Evolutionary conservation across 2,888 invertebrate genomes (phyloP).

Genomic region (Heliconius cydno): DNA sequence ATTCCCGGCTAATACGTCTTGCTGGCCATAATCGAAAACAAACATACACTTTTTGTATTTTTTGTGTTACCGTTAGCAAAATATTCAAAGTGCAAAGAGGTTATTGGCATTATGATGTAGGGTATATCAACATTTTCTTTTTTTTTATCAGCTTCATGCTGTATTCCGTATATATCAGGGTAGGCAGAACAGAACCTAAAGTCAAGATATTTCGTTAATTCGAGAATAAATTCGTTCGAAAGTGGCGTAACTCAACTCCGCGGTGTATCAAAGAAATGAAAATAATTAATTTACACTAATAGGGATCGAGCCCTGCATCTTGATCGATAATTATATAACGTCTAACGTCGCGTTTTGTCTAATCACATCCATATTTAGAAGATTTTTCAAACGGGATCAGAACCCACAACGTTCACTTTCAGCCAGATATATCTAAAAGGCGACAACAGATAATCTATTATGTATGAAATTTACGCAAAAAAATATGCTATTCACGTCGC

Average conservation of each 20-base stretch:
- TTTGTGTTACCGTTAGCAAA: conserved; percentile 6
- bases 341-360: no score
- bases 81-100: not conserved
- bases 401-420: not conserved
- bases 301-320: no score
- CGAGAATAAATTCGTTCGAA: not conserved
- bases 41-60: conserved; percentile 4
- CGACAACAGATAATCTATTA: not conserved
- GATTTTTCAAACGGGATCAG: not conserved
- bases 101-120: not conserved
- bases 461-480: not conserved
- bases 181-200: not conserved
- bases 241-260: not conserved
- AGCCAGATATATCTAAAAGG: not conserved
- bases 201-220: not conserved
- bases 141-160: not conserved
- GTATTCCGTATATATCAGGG: not conserved
- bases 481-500: not conserved
- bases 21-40: conserved; percentile 29
- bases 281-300: not conserved
- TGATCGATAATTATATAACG: no score
- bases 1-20: conserved; percentile 30
- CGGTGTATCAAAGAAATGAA: not conserved
- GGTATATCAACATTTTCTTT: not conserved
- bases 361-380: not conserved